These are phyloP conservation scores for Prorops nasuta DNA, from an alignment of 1,140 invertebrate species.

Conservation along the genomic window DNA sequence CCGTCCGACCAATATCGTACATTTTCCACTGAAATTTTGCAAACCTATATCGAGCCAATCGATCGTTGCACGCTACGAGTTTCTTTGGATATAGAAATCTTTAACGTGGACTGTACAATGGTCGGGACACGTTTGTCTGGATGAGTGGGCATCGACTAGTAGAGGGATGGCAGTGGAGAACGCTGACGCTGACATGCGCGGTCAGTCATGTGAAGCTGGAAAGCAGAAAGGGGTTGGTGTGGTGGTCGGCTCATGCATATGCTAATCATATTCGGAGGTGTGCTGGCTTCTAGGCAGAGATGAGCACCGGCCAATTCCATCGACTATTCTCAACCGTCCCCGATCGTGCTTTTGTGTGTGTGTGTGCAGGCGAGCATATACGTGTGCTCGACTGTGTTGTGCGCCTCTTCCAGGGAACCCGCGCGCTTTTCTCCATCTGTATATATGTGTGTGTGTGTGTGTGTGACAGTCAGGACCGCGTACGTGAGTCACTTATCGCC, in stretches of 20 bases:
- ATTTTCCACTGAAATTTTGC: too few relatives aligned
- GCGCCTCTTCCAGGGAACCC: background rate
- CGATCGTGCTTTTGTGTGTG: slow-evolving; percentile 2
- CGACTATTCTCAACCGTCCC: slow-evolving; percentile 21
- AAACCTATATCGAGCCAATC: too few relatives aligned
- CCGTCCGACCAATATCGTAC: too few relatives aligned
- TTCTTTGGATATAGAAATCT: background rate
- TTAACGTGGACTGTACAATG: slow-evolving; percentile 9
- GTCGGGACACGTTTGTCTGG: too few relatives aligned
- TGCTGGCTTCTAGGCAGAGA: slow-evolving; percentile 34
- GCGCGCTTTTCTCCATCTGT: too few relatives aligned
- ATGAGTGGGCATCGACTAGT: slow-evolving; percentile 4
- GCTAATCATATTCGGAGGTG: slow-evolving; percentile 48
- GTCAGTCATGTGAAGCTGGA: slow-evolving; percentile 38
- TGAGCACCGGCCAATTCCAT: slow-evolving; percentile 31
- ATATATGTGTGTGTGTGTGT: too few relatives aligned
- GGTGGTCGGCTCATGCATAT: slow-evolving; percentile 46
- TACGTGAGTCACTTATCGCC: too few relatives aligned
- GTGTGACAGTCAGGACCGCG: too few relatives aligned
- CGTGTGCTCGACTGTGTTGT: slow-evolving; percentile 9
- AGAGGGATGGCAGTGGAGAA: slow-evolving; percentile 32
- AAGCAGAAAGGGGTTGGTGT: slow-evolving; percentile 28
- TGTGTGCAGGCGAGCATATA: background rate
- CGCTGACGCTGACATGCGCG: slow-evolving; percentile 44
- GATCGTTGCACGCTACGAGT: too few relatives aligned